These are phyloP conservation scores for Mormoops blainvillei DNA, from an alignment of 2,113 vertebrate species.

Conservation along the genomic window DNA sequence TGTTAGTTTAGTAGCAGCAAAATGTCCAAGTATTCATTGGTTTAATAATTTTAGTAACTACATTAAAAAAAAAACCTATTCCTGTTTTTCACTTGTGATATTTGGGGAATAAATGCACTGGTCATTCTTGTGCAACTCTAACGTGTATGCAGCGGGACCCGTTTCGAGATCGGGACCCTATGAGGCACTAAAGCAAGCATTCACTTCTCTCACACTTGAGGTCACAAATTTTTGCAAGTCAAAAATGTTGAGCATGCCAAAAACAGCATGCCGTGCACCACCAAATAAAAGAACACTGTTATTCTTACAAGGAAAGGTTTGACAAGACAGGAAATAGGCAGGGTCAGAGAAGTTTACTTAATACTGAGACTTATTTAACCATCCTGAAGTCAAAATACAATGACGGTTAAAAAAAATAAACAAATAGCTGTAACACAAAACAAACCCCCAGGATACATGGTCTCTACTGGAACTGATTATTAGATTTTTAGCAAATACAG, in stretches of 20 bases:
- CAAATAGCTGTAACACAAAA: slow-evolving; percentile 57
- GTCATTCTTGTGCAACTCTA: slow-evolving; percentile 65
- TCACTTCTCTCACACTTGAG: slow-evolving; percentile 80
- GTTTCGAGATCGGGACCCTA: slow-evolving; percentile 67
- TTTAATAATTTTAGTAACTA: not conserved
- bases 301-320: slow-evolving; percentile 86
- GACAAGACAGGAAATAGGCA: slow-evolving; percentile 83
- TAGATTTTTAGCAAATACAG: slow-evolving; percentile 43
- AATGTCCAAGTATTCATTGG: not conserved
- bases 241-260: slow-evolving; percentile 81
- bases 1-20: not conserved
- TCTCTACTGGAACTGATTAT: not conserved
- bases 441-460: slow-evolving; percentile 57
- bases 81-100: not conserved
- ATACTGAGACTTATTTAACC: slow-evolving; percentile 78
- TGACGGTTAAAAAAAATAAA: slow-evolving; percentile 67
- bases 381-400: slow-evolving; percentile 80
- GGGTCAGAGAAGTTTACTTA: slow-evolving; percentile 81
- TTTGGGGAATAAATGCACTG: slow-evolving; percentile 60
- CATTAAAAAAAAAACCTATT: not conserved
- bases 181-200: slow-evolving; percentile 75
- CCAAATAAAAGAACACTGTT: slow-evolving; percentile 85
- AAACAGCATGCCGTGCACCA: slow-evolving; percentile 82
- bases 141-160: slow-evolving; percentile 11
- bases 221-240: slow-evolving; percentile 84